Evolutionary conservation across 2,797 vertebrate species (phyloP).

Genomic region (Heterohyrax brucei): DNA sequence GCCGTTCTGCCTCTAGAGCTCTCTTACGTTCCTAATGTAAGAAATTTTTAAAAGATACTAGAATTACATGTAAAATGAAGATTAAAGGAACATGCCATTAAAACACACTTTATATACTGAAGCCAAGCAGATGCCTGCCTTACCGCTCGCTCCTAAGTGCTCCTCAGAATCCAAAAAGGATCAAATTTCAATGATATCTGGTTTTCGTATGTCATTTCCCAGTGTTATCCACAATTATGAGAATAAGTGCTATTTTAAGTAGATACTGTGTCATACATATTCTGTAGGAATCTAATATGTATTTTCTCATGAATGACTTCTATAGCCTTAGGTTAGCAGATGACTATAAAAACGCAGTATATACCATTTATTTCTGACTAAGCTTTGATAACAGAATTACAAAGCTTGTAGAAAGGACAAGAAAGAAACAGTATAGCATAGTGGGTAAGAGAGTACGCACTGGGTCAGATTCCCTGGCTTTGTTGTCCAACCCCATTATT

Average conservation of each 20-base stretch:
- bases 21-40: slow-evolving; percentile 96
- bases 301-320: slow-evolving; percentile 24
- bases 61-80: not conserved
- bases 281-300: not conserved
- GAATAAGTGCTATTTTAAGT: not conserved
- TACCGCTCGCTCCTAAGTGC: not conserved
- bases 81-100: not conserved
- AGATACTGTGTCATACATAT: not conserved
- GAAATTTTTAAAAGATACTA: slow-evolving; percentile 51
- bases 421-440: not conserved
- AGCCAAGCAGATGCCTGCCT: not conserved
- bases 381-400: slow-evolving; percentile 15
- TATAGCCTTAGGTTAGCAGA: not conserved
- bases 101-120: not conserved
- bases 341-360: not conserved
- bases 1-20: slow-evolving; percentile 97
- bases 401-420: not conserved
- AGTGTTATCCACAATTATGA: not conserved
- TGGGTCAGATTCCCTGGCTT: not conserved
- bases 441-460: not conserved
- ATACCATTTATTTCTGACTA: not conserved
- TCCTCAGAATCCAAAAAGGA: slow-evolving; percentile 63
- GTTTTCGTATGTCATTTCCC: not conserved
- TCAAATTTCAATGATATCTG: not conserved
- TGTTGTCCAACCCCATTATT: not conserved